These are phyloP conservation scores for Hirtodrosophila cameraria DNA, from an alignment of 2,888 invertebrate species.

Conservation along the genomic window DNA sequence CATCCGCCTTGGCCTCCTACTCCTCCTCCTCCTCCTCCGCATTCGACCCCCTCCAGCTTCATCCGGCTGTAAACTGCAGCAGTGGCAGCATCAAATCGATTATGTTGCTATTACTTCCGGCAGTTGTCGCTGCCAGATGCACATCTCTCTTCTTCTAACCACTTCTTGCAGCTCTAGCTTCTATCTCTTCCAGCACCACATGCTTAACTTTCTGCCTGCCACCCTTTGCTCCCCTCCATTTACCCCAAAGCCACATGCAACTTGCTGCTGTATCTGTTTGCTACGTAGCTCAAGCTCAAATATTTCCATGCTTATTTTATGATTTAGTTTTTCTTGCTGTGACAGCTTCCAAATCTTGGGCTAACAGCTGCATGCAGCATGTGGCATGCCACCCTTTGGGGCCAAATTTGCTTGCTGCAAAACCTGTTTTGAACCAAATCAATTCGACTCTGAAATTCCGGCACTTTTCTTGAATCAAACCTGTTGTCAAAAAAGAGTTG, in stretches of 20 bases:
- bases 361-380: constrained; percentile 5
- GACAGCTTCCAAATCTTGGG: constrained; percentile 5
- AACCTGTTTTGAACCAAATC: too few relatives aligned
- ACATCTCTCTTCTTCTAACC: constrained; percentile 19
- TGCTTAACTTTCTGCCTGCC: not conserved
- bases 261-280: constrained; percentile 3
- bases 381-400: not conserved
- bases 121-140: constrained; percentile 70
- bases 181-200: not conserved
- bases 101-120: constrained; percentile 79
- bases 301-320: constrained; percentile 53
- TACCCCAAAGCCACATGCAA: not conserved
- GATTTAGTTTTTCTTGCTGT: constrained; percentile 45
- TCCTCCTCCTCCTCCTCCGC: not conserved
- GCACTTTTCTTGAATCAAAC: too few relatives aligned
- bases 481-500: too few relatives aligned
- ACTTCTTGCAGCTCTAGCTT: not conserved
- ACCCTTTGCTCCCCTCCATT: too few relatives aligned
- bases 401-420: too few relatives aligned
- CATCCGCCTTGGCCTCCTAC: not conserved
- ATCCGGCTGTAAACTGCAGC: constrained; percentile 63
- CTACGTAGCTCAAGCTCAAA: constrained; percentile 7
- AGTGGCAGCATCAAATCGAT: constrained; percentile 70
- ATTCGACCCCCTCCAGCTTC: constrained; percentile 6
- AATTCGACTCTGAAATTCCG: too few relatives aligned